These are phyloP conservation scores for Zalophus californianus DNA, from an alignment of 2,797 vertebrate genomes.

Conservation along the genomic window DNA sequence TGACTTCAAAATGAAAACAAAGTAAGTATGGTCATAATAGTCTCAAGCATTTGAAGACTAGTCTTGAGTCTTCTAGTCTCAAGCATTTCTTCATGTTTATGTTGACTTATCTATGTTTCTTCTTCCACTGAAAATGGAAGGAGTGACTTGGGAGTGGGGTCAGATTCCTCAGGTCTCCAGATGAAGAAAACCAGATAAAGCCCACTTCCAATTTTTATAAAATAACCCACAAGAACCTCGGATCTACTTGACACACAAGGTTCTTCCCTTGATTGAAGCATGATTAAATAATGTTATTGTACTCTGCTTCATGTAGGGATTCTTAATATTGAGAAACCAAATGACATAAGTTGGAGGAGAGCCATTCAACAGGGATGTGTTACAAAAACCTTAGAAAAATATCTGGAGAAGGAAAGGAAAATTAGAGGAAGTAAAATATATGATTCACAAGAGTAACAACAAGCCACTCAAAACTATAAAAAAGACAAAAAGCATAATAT, in stretches of 20 bases:
- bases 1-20: conserved; percentile 44
- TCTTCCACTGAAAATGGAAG: neutral
- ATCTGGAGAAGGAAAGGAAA: conserved; percentile 12
- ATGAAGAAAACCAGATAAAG: neutral
- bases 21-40: neutral
- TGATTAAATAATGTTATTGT: neutral
- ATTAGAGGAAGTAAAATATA: conserved; percentile 37
- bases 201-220: conserved; percentile 21
- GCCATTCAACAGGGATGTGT: neutral
- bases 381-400: conserved; percentile 42
- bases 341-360: neutral
- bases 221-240: neutral
- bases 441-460: conserved; percentile 31
- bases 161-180: neutral
- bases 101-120: neutral
- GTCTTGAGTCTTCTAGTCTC: neutral
- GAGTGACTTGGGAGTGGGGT: neutral
- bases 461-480: neutral
- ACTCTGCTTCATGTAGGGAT: neutral
- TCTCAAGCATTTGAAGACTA: neutral
- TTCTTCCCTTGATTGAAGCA: conserved; percentile 13
- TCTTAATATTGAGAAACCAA: conserved; percentile 11
- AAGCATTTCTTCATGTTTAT: conserved; percentile 1
- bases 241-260: neutral
- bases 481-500: conserved; percentile 37